Evolutionary conservation across 1,140 invertebrate genomes (phyloP).

Genomic region (Cecropterus lyciades): DNA sequence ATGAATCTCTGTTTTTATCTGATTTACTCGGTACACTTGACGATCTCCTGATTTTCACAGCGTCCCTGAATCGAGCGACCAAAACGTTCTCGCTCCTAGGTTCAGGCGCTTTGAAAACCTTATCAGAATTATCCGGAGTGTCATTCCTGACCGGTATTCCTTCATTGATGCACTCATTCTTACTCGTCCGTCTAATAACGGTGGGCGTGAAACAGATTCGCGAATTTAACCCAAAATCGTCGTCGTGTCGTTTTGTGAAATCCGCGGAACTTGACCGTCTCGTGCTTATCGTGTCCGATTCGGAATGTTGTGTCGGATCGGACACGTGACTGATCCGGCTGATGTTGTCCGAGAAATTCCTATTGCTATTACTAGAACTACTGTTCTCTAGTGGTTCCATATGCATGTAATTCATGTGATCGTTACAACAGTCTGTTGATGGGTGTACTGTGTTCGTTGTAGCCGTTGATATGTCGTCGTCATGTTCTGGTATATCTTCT

Average conservation of each 20-base stretch:
- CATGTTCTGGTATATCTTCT: constrained; percentile 78
- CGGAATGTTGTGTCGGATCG: constrained; percentile 73
- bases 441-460: constrained; percentile 70
- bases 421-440: constrained; percentile 67
- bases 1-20: constrained; percentile 91
- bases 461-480: constrained; percentile 72
- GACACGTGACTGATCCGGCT: constrained; percentile 75
- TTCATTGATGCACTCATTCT: constrained; percentile 69
- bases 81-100: constrained; percentile 67
- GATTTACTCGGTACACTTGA: constrained; percentile 92
- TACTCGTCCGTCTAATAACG: constrained; percentile 63
- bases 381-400: constrained; percentile 71
- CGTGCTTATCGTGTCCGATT: constrained; percentile 68
- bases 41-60: constrained; percentile 89
- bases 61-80: constrained; percentile 79
- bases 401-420: constrained; percentile 74
- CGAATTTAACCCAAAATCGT: constrained; percentile 62
- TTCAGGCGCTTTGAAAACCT: constrained; percentile 64
- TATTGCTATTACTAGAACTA: constrained; percentile 68
- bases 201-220: constrained; percentile 72
- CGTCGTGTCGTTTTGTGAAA: constrained; percentile 76
- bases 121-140: constrained; percentile 37
- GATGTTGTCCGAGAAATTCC: constrained; percentile 71
- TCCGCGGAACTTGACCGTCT: constrained; percentile 79
- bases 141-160: constrained; percentile 47